Conservation (phyloP, 2,888 invertebrate genomes). For the Pemphredon lugubris region DNA sequence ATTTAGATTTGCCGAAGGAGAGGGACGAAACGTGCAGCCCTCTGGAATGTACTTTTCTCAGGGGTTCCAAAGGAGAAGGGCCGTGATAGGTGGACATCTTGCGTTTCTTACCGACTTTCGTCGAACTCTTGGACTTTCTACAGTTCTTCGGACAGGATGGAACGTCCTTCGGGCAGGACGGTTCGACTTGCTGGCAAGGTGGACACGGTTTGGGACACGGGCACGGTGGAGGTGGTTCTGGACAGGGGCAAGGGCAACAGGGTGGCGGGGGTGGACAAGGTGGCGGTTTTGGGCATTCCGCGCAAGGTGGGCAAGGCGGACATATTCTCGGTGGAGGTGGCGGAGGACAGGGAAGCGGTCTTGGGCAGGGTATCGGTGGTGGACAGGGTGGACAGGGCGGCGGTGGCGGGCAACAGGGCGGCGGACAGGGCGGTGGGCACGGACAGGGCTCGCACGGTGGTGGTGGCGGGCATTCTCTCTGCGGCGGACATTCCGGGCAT, state of each 20-base stretch:
- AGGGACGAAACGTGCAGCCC: constrained; percentile 15
- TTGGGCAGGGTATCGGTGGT: constrained; percentile 18
- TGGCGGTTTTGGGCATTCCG: constrained; percentile 16
- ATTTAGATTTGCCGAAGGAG: not conserved
- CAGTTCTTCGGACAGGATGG: not conserved
- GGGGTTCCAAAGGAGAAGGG: not conserved
- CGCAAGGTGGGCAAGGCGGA: constrained; percentile 40
- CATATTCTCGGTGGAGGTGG: constrained; percentile 5
- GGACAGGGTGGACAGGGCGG: constrained; percentile 38
- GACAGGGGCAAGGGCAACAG: constrained; percentile 42
- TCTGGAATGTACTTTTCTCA: not conserved
- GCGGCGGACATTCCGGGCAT: constrained; percentile 30
- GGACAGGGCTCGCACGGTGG: constrained; percentile 51
- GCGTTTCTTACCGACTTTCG: not conserved
- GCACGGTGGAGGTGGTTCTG: constrained; percentile 36
- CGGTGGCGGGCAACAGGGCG: constrained; percentile 36
- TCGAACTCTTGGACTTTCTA: not conserved
- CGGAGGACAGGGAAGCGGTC: constrained; percentile 33
- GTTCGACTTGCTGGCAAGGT: constrained; percentile 14
- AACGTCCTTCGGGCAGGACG: not conserved
- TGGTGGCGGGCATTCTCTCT: constrained; percentile 44
- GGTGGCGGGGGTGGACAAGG: constrained; percentile 48
- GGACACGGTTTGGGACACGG: constrained; percentile 41
- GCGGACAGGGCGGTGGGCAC: constrained; percentile 45
- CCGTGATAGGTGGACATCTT: constrained; percentile 25